Evolutionary conservation across 2,797 vertebrate species (phyloP).

Genomic region (Labroides dimidiatus): DNA sequence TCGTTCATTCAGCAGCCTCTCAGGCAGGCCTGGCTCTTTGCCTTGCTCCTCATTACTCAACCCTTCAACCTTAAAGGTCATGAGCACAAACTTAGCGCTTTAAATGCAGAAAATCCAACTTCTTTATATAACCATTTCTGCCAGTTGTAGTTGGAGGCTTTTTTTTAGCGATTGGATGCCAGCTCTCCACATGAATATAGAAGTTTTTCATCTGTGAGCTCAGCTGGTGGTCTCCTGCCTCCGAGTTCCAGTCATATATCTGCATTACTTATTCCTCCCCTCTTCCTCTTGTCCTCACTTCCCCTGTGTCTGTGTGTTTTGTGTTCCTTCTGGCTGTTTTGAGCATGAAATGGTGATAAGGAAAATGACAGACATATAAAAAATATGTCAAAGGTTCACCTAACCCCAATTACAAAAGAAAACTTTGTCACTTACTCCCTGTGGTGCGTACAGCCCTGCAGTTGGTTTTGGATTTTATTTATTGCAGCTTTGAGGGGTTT

Average conservation of each 20-base stretch:
- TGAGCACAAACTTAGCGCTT: constrained; percentile 48
- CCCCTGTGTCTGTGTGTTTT: constrained; percentile 24
- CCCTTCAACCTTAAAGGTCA: constrained; percentile 79
- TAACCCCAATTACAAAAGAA: constrained; percentile 24
- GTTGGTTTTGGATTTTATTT: constrained; percentile 7
- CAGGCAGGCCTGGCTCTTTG: constrained; percentile 47
- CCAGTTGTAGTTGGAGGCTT: constrained; percentile 7
- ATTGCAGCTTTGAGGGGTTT: neutral
- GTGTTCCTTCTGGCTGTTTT: constrained; percentile 25
- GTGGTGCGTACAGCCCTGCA: constrained; percentile 22
- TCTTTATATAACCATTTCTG: constrained; percentile 38
- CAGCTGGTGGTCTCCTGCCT: constrained; percentile 74
- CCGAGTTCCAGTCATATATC: constrained; percentile 59
- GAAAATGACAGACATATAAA: constrained; percentile 34
- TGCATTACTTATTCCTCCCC: constrained; percentile 55
- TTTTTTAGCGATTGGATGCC: constrained; percentile 18
- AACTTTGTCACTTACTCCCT: constrained; percentile 9
- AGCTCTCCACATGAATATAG: constrained; percentile 61
- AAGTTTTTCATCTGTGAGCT: constrained; percentile 64
- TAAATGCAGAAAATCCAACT: constrained; percentile 53
- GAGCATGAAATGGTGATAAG: constrained; percentile 28
- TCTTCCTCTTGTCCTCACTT: constrained; percentile 36
- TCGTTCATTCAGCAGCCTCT: constrained; percentile 65
- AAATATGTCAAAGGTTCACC: constrained; percentile 35
- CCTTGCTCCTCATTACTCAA: constrained; percentile 67